Percentiles rank a stretch among this genome's conserved stretches.
phyloP scores from a whole-genome alignment of 2,113 vertebrate species.

The Bucco capensis region DNA sequence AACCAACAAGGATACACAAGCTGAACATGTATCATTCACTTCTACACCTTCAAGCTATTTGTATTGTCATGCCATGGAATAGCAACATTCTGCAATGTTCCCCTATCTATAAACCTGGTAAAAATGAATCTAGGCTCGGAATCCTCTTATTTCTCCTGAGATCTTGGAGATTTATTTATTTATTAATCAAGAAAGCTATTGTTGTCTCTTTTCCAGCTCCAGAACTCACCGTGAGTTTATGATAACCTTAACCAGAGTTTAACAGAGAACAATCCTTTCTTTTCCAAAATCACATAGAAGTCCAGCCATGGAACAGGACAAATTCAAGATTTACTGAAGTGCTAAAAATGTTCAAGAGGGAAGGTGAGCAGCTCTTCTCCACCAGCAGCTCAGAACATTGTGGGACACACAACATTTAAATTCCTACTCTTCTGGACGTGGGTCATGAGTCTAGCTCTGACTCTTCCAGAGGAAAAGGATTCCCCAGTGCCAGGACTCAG shows the following conservation, averaged over 20 bases:
- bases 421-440: not conserved
- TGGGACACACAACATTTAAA: not conserved
- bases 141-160: not conserved
- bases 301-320: not conserved
- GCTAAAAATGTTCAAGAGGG: not conserved
- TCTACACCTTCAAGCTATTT: not conserved
- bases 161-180: not conserved
- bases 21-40: not conserved
- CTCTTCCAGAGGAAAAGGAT: not conserved
- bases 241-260: not conserved
- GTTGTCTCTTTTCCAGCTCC: not conserved
- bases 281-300: not conserved
- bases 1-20: not conserved
- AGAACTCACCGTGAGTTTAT: not conserved
- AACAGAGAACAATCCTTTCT: not conserved
- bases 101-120: not conserved
- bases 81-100: not conserved
- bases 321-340: not conserved
- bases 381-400: not conserved
- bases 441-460: rapidly evolving
- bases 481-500: not conserved
- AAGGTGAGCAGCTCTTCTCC: not conserved
- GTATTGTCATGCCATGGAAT: not conserved
- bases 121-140: not conserved
- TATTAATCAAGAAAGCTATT: not conserved